Conservation (phyloP, 2,797 vertebrate species). For the Danio aesculapii region DNA sequence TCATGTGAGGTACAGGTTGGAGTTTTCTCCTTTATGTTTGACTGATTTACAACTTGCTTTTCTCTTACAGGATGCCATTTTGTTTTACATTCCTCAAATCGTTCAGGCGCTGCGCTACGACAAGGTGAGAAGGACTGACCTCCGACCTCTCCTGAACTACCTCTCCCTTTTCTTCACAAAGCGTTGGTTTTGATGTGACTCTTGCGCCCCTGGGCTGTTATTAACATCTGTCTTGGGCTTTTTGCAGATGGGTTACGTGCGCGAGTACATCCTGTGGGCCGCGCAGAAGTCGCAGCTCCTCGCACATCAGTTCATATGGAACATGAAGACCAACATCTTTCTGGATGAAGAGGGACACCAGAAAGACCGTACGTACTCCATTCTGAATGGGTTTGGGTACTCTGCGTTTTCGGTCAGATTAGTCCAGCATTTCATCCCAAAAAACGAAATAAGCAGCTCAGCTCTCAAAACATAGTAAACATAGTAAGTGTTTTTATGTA, state of each 20-base stretch:
- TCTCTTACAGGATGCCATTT: slow-evolving; percentile 89
- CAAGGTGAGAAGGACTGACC: slow-evolving; percentile 85
- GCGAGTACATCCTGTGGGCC: slow-evolving; percentile 97
- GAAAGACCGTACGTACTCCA: slow-evolving; percentile 89
- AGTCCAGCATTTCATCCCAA: too few species aligned
- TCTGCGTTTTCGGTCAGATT: background rate
- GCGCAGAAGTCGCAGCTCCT: slow-evolving; percentile 96
- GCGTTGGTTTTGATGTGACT: background rate
- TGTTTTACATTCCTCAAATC: slow-evolving; percentile 99
- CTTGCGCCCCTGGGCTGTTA: slow-evolving; percentile 3
- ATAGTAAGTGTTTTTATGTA: too few species aligned
- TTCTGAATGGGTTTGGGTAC: background rate
- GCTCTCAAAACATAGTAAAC: too few species aligned
- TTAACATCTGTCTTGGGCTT: background rate
- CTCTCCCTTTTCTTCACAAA: background rate
- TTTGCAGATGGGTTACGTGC: slow-evolving; percentile 94
- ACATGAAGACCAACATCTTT: slow-evolving; percentile 98
- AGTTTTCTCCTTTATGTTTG: background rate
- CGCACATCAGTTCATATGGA: slow-evolving; percentile 99
- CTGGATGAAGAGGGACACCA: slow-evolving; percentile 94
- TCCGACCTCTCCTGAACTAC: background rate
- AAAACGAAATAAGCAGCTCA: too few species aligned
- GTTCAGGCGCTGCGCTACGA: slow-evolving; percentile 96
- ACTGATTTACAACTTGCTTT: background rate
- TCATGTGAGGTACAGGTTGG: too few species aligned